Conservation (phyloP, 1,140 invertebrate genomes). For the Nasonia longicornis region DNA sequence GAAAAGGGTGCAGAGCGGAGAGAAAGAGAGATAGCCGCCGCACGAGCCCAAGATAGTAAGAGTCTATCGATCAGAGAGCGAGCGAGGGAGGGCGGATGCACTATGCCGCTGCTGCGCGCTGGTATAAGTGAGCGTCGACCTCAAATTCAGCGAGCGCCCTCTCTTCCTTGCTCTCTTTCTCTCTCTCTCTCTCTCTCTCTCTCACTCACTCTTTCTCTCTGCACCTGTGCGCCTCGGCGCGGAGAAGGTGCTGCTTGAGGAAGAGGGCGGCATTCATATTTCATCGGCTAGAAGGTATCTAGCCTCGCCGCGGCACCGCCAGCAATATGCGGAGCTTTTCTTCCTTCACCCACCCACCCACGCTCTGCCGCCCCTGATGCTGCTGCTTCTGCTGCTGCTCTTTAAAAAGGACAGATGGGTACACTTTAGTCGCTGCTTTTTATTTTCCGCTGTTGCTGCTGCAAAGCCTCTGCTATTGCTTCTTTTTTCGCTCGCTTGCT, state of each 20-base stretch:
- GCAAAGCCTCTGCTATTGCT: not conserved
- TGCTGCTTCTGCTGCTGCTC: not conserved
- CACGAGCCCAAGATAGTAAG: conserved; percentile 27
- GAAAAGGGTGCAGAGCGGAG: not conserved
- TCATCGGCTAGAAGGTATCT: conserved; percentile 38
- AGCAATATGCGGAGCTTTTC: conserved; percentile 32
- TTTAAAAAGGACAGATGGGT: conserved; percentile 41
- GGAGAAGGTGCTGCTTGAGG: not conserved
- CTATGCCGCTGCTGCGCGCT: conserved; percentile 13
- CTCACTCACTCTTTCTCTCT: not conserved
- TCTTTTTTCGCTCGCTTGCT: not conserved
- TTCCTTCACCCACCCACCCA: not conserved
- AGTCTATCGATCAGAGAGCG: conserved; percentile 40
- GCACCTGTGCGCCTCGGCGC: conserved; percentile 13
- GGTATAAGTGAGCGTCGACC: conserved; percentile 38
- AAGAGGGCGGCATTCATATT: conserved; percentile 40
- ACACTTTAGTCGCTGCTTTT: conserved; percentile 21
- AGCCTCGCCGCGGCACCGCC: not conserved
- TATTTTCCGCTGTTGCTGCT: not conserved
- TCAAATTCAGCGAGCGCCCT: conserved; percentile 21
- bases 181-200: not conserved
- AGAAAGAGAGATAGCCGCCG: conserved; percentile 1
- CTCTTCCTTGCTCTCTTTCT: not conserved
- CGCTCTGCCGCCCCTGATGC: not conserved
- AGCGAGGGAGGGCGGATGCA: conserved; percentile 22